phyloP scores from a whole-genome alignment of 53 echinoderm and acorn worm species.

The Holothuria scabra region DNA sequence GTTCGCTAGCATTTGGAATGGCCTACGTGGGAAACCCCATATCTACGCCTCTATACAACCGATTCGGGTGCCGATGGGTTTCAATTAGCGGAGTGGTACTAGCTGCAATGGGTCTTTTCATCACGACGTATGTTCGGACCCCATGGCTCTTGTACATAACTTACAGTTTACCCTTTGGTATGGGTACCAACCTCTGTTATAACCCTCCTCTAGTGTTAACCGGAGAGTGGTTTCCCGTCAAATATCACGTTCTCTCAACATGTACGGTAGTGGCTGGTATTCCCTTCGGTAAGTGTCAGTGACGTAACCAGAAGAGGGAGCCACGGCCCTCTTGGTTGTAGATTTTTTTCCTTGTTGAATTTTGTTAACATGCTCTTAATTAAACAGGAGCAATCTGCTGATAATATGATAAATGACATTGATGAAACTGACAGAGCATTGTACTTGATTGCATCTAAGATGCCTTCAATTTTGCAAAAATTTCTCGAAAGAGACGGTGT shows the following conservation, averaged over 20 bases:
- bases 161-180: slow-evolving; percentile 92
- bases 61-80: slow-evolving; percentile 77
- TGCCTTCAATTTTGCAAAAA: too few species aligned
- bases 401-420: too few species aligned
- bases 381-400: too few species aligned
- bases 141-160: slow-evolving; percentile 87
- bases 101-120: slow-evolving; percentile 74
- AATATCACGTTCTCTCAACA: slow-evolving; percentile 88
- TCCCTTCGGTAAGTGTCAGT: slow-evolving; percentile 81
- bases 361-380: too few species aligned
- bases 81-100: slow-evolving; percentile 75
- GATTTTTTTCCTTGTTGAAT: too few species aligned
- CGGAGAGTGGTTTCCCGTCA: slow-evolving; percentile 89
- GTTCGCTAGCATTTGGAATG: slow-evolving; percentile 94
- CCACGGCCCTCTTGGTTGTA: too few species aligned
- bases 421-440: too few species aligned
- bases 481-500: too few species aligned
- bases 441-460: too few species aligned
- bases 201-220: slow-evolving; percentile 88
- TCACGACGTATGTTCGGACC: slow-evolving; percentile 79
- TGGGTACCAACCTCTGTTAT: slow-evolving; percentile 89
- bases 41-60: slow-evolving; percentile 80
- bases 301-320: too few species aligned
- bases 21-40: slow-evolving; percentile 94
- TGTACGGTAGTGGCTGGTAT: slow-evolving; percentile 91